phyloP scores from a whole-genome alignment of 92 coral and sea anemone species.

The Desmophyllum pertusum region DNA sequence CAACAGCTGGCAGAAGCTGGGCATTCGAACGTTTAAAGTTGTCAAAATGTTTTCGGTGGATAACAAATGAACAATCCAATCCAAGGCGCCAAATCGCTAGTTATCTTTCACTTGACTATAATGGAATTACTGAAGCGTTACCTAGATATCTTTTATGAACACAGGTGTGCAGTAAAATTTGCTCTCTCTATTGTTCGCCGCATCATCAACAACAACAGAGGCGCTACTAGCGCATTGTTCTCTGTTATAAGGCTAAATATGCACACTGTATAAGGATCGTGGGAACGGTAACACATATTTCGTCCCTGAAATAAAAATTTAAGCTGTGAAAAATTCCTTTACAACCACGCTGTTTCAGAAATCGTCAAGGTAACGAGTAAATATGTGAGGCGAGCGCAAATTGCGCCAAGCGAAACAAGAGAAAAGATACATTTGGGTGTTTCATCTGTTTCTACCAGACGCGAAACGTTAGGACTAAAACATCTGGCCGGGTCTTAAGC shows the following conservation, averaged over 20 bases:
- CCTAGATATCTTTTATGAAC: conserved; percentile 29
- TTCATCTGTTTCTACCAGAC: conserved; percentile 5
- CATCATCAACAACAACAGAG: conserved; percentile 37
- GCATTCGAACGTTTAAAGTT: conserved; percentile 1
- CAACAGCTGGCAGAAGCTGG: neutral
- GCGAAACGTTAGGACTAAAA: neutral
- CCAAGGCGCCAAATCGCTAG: conserved; percentile 37
- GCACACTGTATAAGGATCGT: conserved; percentile 44
- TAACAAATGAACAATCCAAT: conserved; percentile 35
- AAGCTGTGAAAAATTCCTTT: conserved; percentile 23
- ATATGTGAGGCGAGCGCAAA: neutral
- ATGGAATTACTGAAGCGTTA: conserved; percentile 32
- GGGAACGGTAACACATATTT: conserved; percentile 22
- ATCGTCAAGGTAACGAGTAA: neutral
- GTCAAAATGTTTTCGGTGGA: conserved; percentile 13
- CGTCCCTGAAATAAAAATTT: neutral
- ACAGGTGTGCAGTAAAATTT: conserved; percentile 49
- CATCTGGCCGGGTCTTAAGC: conserved; percentile 17
- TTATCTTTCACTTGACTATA: conserved; percentile 27
- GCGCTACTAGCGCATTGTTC: conserved; percentile 24
- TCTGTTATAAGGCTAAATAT: conserved; percentile 25
- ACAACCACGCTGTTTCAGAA: neutral
- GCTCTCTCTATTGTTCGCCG: conserved; percentile 19
- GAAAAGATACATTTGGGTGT: neutral
- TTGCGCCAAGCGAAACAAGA: neutral